phyloP scores from a whole-genome alignment of 2,113 vertebrate genomes.

The Acanthochromis polyacanthus region DNA sequence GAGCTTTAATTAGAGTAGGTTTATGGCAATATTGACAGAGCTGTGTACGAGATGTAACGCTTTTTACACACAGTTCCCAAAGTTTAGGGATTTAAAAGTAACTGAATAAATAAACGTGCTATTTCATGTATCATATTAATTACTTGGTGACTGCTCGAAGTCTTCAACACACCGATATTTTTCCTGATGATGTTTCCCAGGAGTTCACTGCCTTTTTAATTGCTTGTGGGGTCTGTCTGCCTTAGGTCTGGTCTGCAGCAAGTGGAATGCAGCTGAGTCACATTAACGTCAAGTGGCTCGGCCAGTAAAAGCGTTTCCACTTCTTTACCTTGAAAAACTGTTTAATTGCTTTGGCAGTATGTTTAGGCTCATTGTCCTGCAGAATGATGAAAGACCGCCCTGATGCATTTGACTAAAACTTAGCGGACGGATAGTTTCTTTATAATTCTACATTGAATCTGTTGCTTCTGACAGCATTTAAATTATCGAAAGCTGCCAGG shows the following conservation, averaged over 20 bases:
- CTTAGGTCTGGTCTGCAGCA: not conserved
- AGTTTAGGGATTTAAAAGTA: too few species aligned
- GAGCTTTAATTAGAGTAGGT: not conserved
- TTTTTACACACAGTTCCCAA: too few species aligned
- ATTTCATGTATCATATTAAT: too few species aligned
- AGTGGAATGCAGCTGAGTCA: not conserved
- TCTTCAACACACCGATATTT: too few species aligned
- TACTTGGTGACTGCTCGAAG: too few species aligned
- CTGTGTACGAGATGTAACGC: too few species aligned
- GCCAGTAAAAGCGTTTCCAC: not conserved
- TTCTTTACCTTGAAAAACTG: not conserved
- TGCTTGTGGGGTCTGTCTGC: not conserved
- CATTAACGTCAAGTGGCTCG: not conserved
- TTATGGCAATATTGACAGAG: not conserved
- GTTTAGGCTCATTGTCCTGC: not conserved
- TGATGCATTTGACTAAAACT: not conserved
- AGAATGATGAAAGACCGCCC: constrained; percentile 9
- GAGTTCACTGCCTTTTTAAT: not conserved
- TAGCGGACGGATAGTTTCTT: not conserved
- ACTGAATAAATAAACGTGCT: too few species aligned
- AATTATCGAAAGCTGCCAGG: not conserved
- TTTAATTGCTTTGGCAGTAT: not conserved
- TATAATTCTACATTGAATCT: not conserved
- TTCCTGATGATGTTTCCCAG: too few species aligned
- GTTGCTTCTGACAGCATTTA: not conserved